A percentile compares a stretch with the other conserved stretches of the same genome.
phyloP scores from a whole-genome alignment of 64 coral and sea anemone genomes.

The Montipora foliosa region DNA sequence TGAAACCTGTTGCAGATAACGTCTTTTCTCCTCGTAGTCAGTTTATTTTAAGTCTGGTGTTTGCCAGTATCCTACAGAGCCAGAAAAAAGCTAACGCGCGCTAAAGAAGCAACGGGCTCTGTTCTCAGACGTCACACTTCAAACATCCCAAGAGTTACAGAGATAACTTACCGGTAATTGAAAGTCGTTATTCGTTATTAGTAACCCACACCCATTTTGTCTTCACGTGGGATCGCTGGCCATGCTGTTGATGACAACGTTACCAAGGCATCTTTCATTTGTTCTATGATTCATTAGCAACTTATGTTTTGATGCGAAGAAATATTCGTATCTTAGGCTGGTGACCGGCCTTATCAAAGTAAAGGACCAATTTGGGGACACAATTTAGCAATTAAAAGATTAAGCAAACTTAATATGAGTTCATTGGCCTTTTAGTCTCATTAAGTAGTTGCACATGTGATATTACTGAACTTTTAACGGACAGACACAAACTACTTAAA shows the following conservation, averaged over 20 bases:
- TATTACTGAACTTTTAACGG: too few species aligned
- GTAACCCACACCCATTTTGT: not conserved
- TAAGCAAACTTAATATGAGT: not conserved
- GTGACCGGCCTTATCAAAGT: slow-evolving; percentile 20
- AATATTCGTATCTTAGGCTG: not conserved
- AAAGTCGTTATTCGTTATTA: too few species aligned
- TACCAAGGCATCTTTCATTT: not conserved
- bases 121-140: too few species aligned
- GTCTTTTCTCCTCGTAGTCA: too few species aligned
- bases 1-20: too few species aligned
- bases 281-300: not conserved
- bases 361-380: not conserved
- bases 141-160: too few species aligned
- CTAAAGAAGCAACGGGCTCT: too few species aligned
- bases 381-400: not conserved
- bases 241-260: not conserved
- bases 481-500: too few species aligned
- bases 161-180: too few species aligned
- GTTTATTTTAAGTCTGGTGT: too few species aligned
- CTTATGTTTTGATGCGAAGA: slow-evolving; percentile 21
- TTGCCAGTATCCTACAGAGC: too few species aligned
- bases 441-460: not conserved
- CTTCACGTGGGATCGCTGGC: not conserved
- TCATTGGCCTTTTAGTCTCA: not conserved
- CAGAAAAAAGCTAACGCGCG: too few species aligned